Percentiles rank a stretch among this genome's conserved stretches.
phyloP scores from a whole-genome alignment of 2,797 vertebrate species.

The Sarcophilus harrisii region DNA sequence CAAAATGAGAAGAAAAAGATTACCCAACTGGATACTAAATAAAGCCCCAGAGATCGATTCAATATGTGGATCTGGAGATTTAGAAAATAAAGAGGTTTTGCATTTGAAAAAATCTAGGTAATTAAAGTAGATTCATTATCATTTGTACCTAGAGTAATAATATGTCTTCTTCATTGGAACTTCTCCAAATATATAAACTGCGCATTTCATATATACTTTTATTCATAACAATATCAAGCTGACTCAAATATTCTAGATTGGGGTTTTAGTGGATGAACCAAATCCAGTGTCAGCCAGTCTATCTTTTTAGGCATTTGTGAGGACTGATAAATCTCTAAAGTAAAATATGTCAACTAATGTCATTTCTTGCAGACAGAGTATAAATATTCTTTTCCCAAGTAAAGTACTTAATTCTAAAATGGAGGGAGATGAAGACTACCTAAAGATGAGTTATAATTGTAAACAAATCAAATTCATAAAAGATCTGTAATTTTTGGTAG shows the following conservation, averaged over 20 bases:
- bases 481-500: not conserved
- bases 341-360: not conserved
- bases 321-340: not conserved
- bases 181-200: conserved; percentile 46
- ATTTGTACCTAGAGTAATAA: not conserved
- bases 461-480: not conserved
- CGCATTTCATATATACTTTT: conserved; percentile 10
- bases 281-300: not conserved
- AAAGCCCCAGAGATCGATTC: not conserved
- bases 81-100: not conserved
- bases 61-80: not conserved
- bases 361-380: not conserved
- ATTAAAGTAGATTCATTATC: not conserved
- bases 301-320: not conserved
- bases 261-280: not conserved
- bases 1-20: not conserved
- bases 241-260: not conserved
- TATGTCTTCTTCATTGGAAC: not conserved
- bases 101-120: not conserved
- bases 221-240: not conserved
- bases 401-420: not conserved
- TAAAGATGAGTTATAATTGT: not conserved
- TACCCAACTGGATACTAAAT: not conserved
- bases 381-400: not conserved
- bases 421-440: not conserved